Conservation (phyloP, 2,113 vertebrate genomes). For the Alaudala cheleensis region DNA sequence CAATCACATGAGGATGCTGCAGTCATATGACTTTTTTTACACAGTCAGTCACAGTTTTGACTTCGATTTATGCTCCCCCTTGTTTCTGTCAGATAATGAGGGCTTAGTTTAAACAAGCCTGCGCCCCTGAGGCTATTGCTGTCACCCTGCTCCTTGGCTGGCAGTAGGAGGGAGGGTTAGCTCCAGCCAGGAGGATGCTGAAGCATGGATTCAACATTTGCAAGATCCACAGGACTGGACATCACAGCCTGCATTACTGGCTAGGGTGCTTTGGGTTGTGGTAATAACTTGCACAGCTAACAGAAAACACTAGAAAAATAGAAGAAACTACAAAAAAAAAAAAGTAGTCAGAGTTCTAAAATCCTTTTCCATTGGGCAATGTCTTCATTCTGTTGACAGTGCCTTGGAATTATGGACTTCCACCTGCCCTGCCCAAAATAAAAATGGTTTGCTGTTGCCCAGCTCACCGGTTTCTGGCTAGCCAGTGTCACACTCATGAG, state of each 20-base stretch:
- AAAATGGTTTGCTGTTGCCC: background rate
- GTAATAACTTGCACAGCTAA: background rate
- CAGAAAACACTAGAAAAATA: background rate
- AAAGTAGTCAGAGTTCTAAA: background rate
- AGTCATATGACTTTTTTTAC: constrained; percentile 55
- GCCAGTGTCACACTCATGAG: background rate
- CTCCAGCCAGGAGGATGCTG: background rate
- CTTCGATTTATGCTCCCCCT: constrained; percentile 21
- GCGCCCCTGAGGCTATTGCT: background rate
- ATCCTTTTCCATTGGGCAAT: background rate
- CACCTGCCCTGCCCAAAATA: background rate
- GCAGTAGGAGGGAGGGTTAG: background rate
- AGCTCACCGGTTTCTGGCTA: background rate
- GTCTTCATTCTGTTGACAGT: background rate
- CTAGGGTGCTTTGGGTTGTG: background rate
- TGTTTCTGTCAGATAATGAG: constrained; percentile 33
- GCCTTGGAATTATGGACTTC: background rate
- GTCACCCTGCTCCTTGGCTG: background rate
- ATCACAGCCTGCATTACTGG: background rate
- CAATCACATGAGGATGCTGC: constrained; percentile 53
- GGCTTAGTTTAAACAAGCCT: constrained; percentile 50
- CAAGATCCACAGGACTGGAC: background rate
- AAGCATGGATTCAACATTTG: background rate
- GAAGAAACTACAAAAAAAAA: background rate
- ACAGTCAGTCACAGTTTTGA: constrained; percentile 21